These are phyloP conservation scores for Stenchaetothrips biformis DNA, from an alignment of 2,888 invertebrate species.

Conservation along the genomic window DNA sequence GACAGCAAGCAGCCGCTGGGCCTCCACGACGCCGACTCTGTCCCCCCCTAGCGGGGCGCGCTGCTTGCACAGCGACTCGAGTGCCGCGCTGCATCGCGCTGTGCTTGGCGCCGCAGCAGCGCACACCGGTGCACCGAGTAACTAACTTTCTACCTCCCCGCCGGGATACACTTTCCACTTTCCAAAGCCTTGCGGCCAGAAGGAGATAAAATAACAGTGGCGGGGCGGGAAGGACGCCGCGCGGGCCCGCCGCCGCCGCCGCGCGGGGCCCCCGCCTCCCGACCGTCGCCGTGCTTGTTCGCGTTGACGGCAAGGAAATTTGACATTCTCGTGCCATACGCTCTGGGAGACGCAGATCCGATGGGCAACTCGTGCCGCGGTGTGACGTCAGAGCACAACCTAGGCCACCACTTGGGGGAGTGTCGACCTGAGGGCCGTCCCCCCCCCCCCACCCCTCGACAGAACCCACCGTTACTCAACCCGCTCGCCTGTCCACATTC, in stretches of 20 bases:
- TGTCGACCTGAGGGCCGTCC: too few species aligned
- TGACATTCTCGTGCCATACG: conserved; percentile 4
- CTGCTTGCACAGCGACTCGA: too few species aligned
- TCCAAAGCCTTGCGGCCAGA: too few species aligned
- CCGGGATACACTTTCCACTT: not conserved
- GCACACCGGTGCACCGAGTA: not conserved
- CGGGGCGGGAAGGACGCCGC: not conserved
- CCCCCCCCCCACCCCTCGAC: too few species aligned
- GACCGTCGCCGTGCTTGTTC: not conserved
- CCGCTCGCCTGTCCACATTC: too few species aligned
- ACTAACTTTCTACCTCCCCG: not conserved
- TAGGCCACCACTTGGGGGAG: too few species aligned
- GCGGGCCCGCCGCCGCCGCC: not conserved
- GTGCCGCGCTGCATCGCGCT: too few species aligned
- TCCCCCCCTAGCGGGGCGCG: too few species aligned
- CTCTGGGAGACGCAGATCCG: not conserved
- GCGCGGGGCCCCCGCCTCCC: not conserved
- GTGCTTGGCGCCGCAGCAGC: not conserved
- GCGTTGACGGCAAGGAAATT: not conserved
- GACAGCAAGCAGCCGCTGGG: not conserved
- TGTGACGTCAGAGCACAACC: too few species aligned
- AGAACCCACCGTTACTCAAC: too few species aligned
- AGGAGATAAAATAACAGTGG: not conserved
- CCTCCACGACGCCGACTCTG: too few species aligned
- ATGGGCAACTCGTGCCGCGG: not conserved